phyloP scores from a whole-genome alignment of 2,113 vertebrate genomes.

The Phocoena sinus region DNA sequence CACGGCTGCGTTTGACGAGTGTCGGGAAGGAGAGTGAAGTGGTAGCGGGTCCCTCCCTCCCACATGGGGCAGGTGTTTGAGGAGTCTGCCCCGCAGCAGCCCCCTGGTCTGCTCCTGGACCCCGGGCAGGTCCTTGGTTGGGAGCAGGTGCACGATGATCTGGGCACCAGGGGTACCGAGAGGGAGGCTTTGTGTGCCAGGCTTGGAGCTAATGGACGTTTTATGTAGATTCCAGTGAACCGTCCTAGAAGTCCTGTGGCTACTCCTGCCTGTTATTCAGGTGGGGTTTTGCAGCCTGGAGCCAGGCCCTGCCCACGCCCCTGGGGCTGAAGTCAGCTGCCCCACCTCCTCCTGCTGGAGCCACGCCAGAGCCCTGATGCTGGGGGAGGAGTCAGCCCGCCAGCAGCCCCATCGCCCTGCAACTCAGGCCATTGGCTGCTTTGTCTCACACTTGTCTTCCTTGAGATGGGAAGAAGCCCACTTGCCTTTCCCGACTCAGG shows the following conservation, averaged over 20 bases:
- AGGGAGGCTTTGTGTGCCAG: not conserved
- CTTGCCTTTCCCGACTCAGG: not conserved
- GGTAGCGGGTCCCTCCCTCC: not conserved
- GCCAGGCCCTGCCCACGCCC: not conserved
- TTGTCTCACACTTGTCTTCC: not conserved
- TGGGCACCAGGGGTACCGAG: not conserved
- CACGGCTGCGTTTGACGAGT: not conserved
- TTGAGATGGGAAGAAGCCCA: not conserved
- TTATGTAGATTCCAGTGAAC: not conserved
- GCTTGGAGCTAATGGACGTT: not conserved
- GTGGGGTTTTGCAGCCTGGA: not conserved
- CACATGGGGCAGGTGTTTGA: too few species aligned
- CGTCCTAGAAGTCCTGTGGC: not conserved
- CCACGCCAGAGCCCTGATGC: too few species aligned
- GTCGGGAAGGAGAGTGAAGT: not conserved
- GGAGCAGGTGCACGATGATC: not conserved
- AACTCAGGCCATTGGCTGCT: not conserved
- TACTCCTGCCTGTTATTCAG: not conserved
- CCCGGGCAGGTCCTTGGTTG: too few species aligned
- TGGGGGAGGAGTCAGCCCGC: not conserved
- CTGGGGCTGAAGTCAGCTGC: not conserved
- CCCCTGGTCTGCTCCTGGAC: not conserved
- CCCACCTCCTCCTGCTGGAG: not conserved
- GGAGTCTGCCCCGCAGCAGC: not conserved
- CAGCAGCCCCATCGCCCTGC: accelerated